Evolutionary conservation across 1,140 invertebrate genomes (phyloP).

Genomic region (Littorina saxatilis): DNA sequence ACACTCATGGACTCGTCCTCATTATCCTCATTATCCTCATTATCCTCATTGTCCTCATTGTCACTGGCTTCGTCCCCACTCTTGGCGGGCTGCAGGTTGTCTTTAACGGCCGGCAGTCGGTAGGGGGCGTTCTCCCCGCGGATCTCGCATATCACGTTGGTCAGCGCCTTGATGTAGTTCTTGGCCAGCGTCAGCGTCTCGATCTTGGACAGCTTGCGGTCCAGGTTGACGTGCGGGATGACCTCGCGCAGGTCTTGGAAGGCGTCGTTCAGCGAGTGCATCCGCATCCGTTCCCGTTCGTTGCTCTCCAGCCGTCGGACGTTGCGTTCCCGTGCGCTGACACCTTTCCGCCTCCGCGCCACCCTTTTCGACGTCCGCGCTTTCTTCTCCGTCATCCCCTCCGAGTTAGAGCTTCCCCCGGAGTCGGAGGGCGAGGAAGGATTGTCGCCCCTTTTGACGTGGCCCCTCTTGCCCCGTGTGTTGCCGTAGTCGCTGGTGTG

Average conservation of each 20-base stretch:
- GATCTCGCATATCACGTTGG: constrained; percentile 90
- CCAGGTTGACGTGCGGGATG: constrained; percentile 91
- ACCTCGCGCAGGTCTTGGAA: constrained; percentile 91
- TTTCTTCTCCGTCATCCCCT: constrained; percentile 61
- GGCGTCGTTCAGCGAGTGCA: constrained; percentile 92
- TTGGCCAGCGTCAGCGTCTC: constrained; percentile 91
- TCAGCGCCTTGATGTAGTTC: constrained; percentile 93
- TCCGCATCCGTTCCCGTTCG: constrained; percentile 90
- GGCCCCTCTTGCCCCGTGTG: constrained; percentile 32
- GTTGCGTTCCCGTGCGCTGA: constrained; percentile 88
- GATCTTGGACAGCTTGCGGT: constrained; percentile 90
- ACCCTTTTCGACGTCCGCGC: constrained; percentile 59
- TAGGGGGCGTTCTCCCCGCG: constrained; percentile 83
- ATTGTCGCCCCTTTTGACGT: constrained; percentile 42
- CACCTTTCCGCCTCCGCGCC: constrained; percentile 82
- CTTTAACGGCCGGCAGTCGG: constrained; percentile 52
- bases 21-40: constrained; percentile 27
- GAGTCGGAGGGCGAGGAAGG: constrained; percentile 68
- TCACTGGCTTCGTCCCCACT: constrained; percentile 11
- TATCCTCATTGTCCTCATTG: constrained; percentile 22
- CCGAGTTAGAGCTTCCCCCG: constrained; percentile 61
- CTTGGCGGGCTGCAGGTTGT: constrained; percentile 32
- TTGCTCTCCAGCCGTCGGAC: constrained; percentile 89
- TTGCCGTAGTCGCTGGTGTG: constrained; percentile 29
- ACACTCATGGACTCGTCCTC: constrained; percentile 34